These are phyloP conservation scores for Chelonus insularis DNA, from an alignment of 1,140 invertebrate species.

Conservation along the genomic window DNA sequence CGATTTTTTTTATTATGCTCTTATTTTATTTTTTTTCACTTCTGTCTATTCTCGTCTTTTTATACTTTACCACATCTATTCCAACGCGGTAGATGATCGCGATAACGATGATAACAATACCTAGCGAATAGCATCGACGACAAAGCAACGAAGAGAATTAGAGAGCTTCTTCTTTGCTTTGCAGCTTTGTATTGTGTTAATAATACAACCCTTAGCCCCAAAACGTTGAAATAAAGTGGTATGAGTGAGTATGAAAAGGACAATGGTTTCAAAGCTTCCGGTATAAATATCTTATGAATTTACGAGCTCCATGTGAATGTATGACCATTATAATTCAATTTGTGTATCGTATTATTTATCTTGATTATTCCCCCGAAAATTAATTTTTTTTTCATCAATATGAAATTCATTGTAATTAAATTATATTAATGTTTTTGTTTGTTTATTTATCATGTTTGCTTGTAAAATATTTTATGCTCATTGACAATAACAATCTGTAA, in stretches of 20 bases:
- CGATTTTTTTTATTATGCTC: slow-evolving; percentile 6
- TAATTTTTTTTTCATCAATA: too few species aligned
- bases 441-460: too few species aligned
- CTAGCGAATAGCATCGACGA: slow-evolving; percentile 27
- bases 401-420: too few species aligned
- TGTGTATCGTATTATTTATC: neutral
- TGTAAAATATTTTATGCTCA: too few species aligned
- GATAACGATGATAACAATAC: slow-evolving; percentile 28
- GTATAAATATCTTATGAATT: slow-evolving; percentile 4
- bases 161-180: slow-evolving; percentile 7
- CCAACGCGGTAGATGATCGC: slow-evolving; percentile 25
- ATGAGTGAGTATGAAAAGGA: slow-evolving; percentile 1
- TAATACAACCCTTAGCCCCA: slow-evolving; percentile 4
- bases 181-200: slow-evolving; percentile 28
- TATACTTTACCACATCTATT: neutral
- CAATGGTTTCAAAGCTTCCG: slow-evolving; percentile 1
- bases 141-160: slow-evolving; percentile 32
- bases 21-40: slow-evolving; percentile 18
- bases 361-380: neutral
- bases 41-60: neutral
- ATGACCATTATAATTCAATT: slow-evolving; percentile 12
- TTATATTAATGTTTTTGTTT: too few species aligned
- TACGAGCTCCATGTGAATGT: neutral
- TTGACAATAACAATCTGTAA: too few species aligned
- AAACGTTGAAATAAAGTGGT: neutral